Conservation (phyloP, 2,113 vertebrate species). For the Xyrauchen texanus region DNA sequence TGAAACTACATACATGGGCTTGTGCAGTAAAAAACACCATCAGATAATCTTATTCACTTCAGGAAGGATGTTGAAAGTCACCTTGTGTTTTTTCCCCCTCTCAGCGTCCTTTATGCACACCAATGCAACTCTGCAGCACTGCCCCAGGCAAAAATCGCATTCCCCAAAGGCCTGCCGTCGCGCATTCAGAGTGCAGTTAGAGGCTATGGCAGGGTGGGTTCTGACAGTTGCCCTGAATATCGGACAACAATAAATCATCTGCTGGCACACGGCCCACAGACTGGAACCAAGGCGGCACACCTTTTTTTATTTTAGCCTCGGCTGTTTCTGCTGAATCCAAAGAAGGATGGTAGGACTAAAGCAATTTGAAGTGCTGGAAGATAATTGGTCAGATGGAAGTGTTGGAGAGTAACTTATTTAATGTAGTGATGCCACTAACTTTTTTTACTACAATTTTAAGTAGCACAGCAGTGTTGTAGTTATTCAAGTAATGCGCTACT, state of each 20-base stretch:
- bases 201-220: slow-evolving; percentile 47
- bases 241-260: slow-evolving; percentile 55
- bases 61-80: slow-evolving; percentile 43
- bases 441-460: too few species aligned
- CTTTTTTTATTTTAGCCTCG: slow-evolving; percentile 35
- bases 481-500: too few species aligned
- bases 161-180: slow-evolving; percentile 47
- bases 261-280: slow-evolving; percentile 33
- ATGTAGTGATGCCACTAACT: too few species aligned
- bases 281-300: slow-evolving; percentile 31
- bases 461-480: too few species aligned
- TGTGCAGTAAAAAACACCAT: neutral
- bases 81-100: slow-evolving; percentile 33
- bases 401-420: neutral
- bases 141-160: slow-evolving; percentile 46
- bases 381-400: neutral
- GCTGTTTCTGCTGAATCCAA: slow-evolving; percentile 40
- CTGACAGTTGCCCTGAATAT: slow-evolving; percentile 58
- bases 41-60: slow-evolving; percentile 35
- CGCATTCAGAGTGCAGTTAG: slow-evolving; percentile 53
- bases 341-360: slow-evolving; percentile 13
- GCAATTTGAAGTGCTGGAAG: neutral
- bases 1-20: neutral
- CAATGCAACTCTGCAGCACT: slow-evolving; percentile 41
- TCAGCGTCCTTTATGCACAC: slow-evolving; percentile 42